Percentiles rank a stretch among this genome's conserved stretches.
phyloP scores from a whole-genome alignment of 2,888 invertebrate genomes.

The Caradrina kadenii region DNA sequence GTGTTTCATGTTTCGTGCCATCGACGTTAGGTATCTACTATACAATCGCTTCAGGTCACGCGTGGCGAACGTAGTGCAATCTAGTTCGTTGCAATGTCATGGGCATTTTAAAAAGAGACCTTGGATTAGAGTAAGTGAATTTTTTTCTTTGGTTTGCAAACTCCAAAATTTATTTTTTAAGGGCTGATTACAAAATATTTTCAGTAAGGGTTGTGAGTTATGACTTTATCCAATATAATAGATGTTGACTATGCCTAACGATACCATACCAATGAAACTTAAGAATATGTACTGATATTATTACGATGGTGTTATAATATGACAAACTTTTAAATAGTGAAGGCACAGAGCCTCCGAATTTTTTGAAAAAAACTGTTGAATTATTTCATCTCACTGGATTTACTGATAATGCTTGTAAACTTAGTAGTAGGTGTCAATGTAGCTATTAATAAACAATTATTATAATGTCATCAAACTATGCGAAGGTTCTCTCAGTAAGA shows the following conservation, averaged over 20 bases:
- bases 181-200: too few species aligned
- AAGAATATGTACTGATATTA: too few species aligned
- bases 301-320: too few species aligned
- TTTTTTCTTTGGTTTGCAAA: background rate
- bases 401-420: background rate
- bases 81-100: slow-evolving; percentile 46
- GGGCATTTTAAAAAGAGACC: slow-evolving; percentile 36
- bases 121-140: slow-evolving; percentile 9
- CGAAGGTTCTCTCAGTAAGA: slow-evolving; percentile 24
- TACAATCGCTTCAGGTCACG: slow-evolving; percentile 43
- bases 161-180: too few species aligned
- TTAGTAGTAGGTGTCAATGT: background rate
- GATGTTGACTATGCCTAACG: too few species aligned
- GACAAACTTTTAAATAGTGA: background rate
- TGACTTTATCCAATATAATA: too few species aligned
- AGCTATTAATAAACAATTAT: slow-evolving; percentile 29
- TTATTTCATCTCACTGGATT: background rate
- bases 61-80: slow-evolving; percentile 36
- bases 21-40: slow-evolving; percentile 27
- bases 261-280: too few species aligned
- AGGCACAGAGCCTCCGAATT: background rate
- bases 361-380: background rate
- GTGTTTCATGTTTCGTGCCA: slow-evolving; percentile 42
- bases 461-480: slow-evolving; percentile 34
- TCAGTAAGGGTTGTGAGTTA: too few species aligned